Base-by-base conservation (phyloP, 1,140 invertebrate genomes). In the Nephotettix cincticeps region DNA sequence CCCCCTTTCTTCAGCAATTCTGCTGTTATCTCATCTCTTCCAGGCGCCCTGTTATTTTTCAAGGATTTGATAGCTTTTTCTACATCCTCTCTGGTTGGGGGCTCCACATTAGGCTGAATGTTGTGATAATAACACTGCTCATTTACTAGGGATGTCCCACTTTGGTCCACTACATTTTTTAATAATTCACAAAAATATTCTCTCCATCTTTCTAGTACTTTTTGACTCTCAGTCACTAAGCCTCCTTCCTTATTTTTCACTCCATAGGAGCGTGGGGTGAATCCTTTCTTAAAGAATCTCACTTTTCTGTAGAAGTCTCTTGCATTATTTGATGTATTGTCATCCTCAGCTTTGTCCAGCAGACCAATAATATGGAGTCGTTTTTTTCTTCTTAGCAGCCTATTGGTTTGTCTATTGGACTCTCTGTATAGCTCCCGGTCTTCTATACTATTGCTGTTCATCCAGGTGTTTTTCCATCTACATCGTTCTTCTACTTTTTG, bases 341-440 rank as follows among this genome's bases (percentile, higher is more conserved):
- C 51, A 3, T 28, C 14, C 58, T 75, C 40, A n/a, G 54, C 25
- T 56, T 69, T 65, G 68, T 64, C 63, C 17, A 75, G 17, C 54
- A 65, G 21, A 29, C 54, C 56, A 32, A 30, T 47, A 23, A 71
- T 36, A 27, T 30, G 71, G n/a, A 45, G 28, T 19, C 54, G 68
- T 64, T 71, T 75, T 32, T 75, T 73, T 28, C 54, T 66, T 64
- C 71, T 67, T 45, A 73, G 43, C 58, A 71, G 58, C 21, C 73
- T 73, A 19, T 40, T 71, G 27, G 64, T 40, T 56, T 47, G 47
- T 61, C 25, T 68, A 45, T 36, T 32, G 19, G 28, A 58, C 28
- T 69, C 32, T 21, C 36, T 65, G 47, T 61, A 72, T n/a, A n/a
- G n/a, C n/a, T n/a, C 61, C 28, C 43, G 30, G 67, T 71, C n/a